A percentile compares a stretch with the other conserved stretches of the same genome.
Conservation (phyloP, 2,888 invertebrate species). For the Hirtodrosophila duncani region DNA sequence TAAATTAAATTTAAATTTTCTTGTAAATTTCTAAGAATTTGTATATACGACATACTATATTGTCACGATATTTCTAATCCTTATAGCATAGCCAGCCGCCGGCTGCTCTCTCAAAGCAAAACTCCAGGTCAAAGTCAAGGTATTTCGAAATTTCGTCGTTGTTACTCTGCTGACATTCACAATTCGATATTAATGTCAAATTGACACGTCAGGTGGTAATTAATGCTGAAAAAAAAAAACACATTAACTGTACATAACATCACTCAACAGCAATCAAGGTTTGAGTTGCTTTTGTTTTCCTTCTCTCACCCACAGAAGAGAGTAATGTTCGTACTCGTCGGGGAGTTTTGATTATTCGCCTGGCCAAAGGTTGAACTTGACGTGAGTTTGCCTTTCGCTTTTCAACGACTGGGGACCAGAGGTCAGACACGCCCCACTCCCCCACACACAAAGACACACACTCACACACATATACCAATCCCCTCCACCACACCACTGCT, state of each 20-base stretch:
- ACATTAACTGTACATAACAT: too few relatives aligned
- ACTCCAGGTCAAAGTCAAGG: neutral
- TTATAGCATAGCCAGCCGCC: too few relatives aligned
- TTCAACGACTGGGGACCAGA: conserved; percentile 39
- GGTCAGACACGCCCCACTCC: conserved; percentile 49
- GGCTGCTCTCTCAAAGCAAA: neutral
- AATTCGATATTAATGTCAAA: conserved; percentile 22
- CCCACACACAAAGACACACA: too few relatives aligned
- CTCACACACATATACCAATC: too few relatives aligned
- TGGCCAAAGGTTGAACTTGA: conserved; percentile 47
- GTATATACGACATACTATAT: too few relatives aligned
- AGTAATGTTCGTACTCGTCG: too few relatives aligned
- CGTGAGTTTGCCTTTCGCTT: conserved; percentile 57
- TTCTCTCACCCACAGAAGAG: neutral
- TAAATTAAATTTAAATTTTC: too few relatives aligned
- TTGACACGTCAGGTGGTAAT: conserved; percentile 38
- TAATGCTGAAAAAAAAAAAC: conserved; percentile 21
- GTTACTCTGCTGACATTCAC: conserved; percentile 1
- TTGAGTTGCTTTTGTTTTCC: conserved; percentile 5
- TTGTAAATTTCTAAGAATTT: too few relatives aligned
- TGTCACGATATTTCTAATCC: too few relatives aligned
- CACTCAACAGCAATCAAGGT: conserved; percentile 22
- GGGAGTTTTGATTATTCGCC: too few relatives aligned
- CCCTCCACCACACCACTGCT: neutral
- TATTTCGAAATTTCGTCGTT: neutral